phyloP scores from a whole-genome alignment of 2,888 invertebrate genomes.

The Pemphredon lugubris region DNA sequence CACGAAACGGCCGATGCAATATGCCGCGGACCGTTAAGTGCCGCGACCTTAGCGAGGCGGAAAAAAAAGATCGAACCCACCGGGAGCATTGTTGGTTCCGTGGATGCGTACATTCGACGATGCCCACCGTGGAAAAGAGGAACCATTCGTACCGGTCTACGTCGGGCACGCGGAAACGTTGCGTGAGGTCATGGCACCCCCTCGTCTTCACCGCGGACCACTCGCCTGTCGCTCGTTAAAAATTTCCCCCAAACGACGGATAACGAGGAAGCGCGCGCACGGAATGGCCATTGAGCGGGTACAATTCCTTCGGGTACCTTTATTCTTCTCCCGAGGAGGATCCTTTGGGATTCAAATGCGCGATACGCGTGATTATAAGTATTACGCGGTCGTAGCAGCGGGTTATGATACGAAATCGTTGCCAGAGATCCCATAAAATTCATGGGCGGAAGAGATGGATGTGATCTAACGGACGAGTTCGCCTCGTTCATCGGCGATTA shows the following conservation, averaged over 20 bases:
- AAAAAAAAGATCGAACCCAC: conserved; percentile 28
- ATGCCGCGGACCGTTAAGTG: conserved; percentile 64
- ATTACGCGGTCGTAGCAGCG: conserved; percentile 1
- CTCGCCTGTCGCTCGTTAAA: too few species aligned
- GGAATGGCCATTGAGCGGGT: too few species aligned
- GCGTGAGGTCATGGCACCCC: conserved; percentile 20
- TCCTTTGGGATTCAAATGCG: neutral
- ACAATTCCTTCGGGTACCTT: too few species aligned
- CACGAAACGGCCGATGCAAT: conserved; percentile 58
- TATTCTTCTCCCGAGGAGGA: neutral
- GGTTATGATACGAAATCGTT: neutral
- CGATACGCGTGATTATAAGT: neutral
- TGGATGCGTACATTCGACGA: neutral
- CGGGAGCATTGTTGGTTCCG: conserved; percentile 18
- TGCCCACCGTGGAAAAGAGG: too few species aligned
- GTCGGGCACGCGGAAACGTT: conserved; percentile 37
- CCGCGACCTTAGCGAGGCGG: conserved; percentile 46
- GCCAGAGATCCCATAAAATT: neutral
- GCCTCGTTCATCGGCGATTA: neutral
- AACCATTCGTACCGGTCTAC: neutral
- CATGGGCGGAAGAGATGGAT: neutral
- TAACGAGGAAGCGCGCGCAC: too few species aligned
- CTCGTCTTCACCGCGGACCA: neutral
- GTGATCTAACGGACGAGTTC: neutral
- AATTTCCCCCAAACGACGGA: too few species aligned